These are phyloP conservation scores for Rhombomys opimus DNA, from an alignment of 2,113 vertebrate genomes.

Conservation along the genomic window DNA sequence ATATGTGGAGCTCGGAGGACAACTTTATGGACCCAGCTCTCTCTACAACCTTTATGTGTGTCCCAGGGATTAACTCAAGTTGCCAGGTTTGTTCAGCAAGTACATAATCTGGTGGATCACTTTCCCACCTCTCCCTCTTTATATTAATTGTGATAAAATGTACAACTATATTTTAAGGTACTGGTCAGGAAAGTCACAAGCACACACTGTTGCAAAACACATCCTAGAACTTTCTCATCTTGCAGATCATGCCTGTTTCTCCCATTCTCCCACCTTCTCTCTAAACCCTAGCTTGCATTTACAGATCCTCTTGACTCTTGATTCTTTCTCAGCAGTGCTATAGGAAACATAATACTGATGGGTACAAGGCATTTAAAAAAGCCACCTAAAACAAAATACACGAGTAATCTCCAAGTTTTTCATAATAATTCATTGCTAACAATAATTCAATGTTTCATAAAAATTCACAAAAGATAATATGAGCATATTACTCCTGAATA, in stretches of 20 bases:
- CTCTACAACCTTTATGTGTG: neutral
- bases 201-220: fast-evolving
- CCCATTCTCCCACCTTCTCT: neutral
- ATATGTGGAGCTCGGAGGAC: neutral
- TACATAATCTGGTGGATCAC: neutral
- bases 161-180: neutral
- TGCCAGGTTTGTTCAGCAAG: neutral
- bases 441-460: neutral
- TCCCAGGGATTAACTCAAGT: neutral
- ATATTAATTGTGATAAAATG: neutral
- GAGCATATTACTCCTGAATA: neutral
- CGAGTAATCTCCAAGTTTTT: neutral
- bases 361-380: neutral
- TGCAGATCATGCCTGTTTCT: neutral
- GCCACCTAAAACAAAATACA: neutral
- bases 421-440: neutral
- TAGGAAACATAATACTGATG: neutral
- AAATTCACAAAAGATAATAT: neutral
- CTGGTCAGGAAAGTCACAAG: neutral
- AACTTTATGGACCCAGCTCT: neutral
- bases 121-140: neutral
- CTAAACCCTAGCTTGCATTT: neutral
- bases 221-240: neutral
- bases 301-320: neutral
- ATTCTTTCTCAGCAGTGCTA: neutral